Base-by-base conservation (phyloP, 2,113 vertebrate genomes). In the Rhegmatorhina hoffmannsi region DNA sequence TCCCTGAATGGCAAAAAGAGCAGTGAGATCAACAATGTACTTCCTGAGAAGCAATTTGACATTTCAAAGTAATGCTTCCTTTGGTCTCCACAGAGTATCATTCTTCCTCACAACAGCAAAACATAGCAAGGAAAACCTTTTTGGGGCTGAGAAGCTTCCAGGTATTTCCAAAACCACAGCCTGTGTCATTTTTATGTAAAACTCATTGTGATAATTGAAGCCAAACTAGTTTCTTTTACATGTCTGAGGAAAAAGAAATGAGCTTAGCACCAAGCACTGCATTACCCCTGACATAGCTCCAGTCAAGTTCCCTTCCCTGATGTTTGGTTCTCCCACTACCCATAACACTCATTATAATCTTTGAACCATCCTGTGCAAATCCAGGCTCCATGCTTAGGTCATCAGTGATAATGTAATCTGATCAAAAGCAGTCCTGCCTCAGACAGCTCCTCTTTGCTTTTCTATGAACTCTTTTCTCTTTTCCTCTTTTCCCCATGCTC, bases 291-390 rank as follows among this genome's bases (percentile, higher is more conserved):
- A 3, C 24, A 31, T 8, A 58, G 36, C 4, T 53, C 20, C 36
- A 62, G 0, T 33, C 2, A 1, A 4, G 0, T 72, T 72, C 29
- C 28, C 11, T 79, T 76, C 26, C 28, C 26, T 49, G 13, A 9
- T 36, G 14, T 44, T 76, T 17, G 1, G 26, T 68, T 90, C 25
- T 64, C 33, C 10, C n/a, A 21, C 17, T 31, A 23, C 16, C 11
- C 2, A 2, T 12, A 87, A 52, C 6, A 10, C 19, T 67, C 69
- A 50, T 21, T 33, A 18, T 4, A 50, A 17, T 20, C 20, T 60
- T 62, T 0, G 0, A 87, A 70, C 21, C 8, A 50, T 6, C 2
- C 40, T 1, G 0, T 43, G 28, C 14, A 73, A 80, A 69, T 49
- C 50, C 63, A 83, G 24, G 20, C 16, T 84, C 21, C n/a, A 5